Conservation (phyloP, 1,140 invertebrate species). For the Pogonomyrmex californicus region DNA sequence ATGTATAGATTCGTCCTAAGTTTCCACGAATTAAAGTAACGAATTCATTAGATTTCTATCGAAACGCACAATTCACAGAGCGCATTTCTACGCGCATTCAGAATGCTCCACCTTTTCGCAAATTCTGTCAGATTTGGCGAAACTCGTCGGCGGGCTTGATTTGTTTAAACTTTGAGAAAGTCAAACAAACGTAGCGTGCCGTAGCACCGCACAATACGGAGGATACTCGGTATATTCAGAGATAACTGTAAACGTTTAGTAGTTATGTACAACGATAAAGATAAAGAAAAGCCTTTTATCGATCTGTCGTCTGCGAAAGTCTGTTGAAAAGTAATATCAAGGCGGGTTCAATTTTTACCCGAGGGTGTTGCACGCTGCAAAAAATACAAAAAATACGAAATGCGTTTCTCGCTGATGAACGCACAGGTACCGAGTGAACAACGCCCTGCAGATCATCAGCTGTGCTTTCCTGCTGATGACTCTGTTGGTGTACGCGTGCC, state of each 20-base stretch:
- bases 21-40: not conserved
- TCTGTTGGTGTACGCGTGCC: conserved; percentile 89
- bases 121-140: conserved; percentile 49
- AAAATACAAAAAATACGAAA: not conserved
- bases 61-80: not conserved
- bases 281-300: conserved; percentile 18
- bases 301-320: conserved; percentile 18
- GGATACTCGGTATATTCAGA: not conserved
- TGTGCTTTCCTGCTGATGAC: conserved; percentile 89
- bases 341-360: not conserved
- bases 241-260: conserved; percentile 6
- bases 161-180: conserved; percentile 48
- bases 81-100: not conserved
- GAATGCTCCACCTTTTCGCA: not conserved
- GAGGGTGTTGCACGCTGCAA: not conserved
- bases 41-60: not conserved
- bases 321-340: not conserved
- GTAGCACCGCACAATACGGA: conserved; percentile 11
- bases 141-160: conserved; percentile 33
- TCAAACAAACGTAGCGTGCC: conserved; percentile 43
- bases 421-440: conserved; percentile 68
- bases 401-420: conserved; percentile 4
- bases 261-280: not conserved
- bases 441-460: conserved; percentile 71
- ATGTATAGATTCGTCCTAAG: not conserved